Evolutionary conservation across 2,113 vertebrate genomes (phyloP).

Genomic region (Otocyon megalotis): DNA sequence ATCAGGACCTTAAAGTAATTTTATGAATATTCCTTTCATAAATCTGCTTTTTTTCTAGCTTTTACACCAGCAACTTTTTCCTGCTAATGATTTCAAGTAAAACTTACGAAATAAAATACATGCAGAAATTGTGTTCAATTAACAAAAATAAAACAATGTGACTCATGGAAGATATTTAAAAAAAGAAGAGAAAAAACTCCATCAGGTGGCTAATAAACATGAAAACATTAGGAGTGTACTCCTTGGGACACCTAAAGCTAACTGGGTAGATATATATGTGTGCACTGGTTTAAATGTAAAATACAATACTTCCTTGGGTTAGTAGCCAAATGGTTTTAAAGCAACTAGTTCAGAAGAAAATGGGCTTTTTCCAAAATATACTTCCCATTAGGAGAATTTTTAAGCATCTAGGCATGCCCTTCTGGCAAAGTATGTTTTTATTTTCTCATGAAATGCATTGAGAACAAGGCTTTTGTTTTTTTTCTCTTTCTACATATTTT

Average conservation of each 20-base stretch:
- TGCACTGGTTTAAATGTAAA: neutral
- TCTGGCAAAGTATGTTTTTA: neutral
- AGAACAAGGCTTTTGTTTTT: neutral
- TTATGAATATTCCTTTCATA: neutral
- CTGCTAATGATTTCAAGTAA: neutral
- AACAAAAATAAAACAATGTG: neutral
- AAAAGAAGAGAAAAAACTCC: neutral
- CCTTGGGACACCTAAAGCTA: neutral
- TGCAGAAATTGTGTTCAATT: neutral
- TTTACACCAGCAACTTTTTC: slow-evolving; percentile 1
- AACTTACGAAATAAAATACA: neutral
- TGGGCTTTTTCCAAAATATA: neutral
- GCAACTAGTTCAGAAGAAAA: neutral
- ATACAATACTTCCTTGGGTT: neutral
- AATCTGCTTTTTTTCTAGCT: neutral
- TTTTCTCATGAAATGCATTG: slow-evolving; percentile 7
- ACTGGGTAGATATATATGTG: no score
- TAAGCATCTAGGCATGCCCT: neutral
- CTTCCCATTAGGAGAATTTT: neutral
- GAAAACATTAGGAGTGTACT: neutral
- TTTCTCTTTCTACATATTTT: neutral
- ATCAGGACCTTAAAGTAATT: neutral
- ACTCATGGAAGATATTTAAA: neutral
- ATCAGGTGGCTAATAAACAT: neutral
- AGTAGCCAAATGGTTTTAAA: neutral